Evolutionary conservation across 2,888 invertebrate species (phyloP).

Genomic region (Erynnis tages): DNA sequence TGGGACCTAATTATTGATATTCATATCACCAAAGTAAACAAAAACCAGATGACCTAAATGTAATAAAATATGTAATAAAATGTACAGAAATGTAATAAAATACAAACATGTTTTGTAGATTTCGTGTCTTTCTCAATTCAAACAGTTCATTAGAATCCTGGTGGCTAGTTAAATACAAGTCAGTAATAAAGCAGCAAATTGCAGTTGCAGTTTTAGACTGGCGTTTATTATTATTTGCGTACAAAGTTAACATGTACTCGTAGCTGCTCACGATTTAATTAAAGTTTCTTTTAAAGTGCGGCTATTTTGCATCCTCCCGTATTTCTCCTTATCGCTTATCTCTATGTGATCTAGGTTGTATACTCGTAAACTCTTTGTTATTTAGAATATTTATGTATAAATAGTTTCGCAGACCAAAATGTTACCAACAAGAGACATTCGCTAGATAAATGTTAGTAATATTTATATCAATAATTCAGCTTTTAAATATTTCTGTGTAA

Average conservation of each 20-base stretch:
- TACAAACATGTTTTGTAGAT: too few species aligned
- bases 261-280: slow-evolving; percentile 52
- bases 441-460: too few species aligned
- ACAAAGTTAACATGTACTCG: slow-evolving; percentile 4
- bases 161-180: not conserved
- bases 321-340: slow-evolving; percentile 52
- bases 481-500: too few species aligned
- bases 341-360: slow-evolving; percentile 42
- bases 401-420: too few species aligned
- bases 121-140: too few species aligned
- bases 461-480: too few species aligned
- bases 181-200: slow-evolving; percentile 3
- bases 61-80: too few species aligned
- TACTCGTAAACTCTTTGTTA: slow-evolving; percentile 21
- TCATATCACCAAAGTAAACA: too few species aligned
- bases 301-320: slow-evolving; percentile 34
- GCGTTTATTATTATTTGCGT: slow-evolving; percentile 5
- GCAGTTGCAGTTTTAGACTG: not conserved
- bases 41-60: too few species aligned
- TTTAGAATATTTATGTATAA: not conserved
- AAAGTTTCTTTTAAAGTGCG: slow-evolving; percentile 63
- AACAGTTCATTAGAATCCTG: not conserved
- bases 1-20: too few species aligned
- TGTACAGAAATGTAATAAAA: too few species aligned
- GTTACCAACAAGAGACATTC: too few species aligned